phyloP scores from a whole-genome alignment of 2,797 vertebrate genomes.

The Cuniculus paca region DNA sequence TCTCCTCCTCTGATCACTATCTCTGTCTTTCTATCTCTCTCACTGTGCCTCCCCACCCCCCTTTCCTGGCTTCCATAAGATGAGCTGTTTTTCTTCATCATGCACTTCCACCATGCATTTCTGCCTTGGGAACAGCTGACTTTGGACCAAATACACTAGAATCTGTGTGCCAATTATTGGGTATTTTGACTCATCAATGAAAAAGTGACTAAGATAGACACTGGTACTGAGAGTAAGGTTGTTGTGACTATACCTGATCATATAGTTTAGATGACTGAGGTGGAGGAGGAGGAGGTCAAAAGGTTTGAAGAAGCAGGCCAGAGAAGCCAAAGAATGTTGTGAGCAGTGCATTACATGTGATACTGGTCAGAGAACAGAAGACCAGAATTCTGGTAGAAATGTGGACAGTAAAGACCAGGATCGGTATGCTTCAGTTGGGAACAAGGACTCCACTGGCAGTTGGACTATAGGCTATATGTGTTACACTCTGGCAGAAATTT shows the following conservation, averaged over 20 bases:
- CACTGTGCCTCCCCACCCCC: accelerated
- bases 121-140: not conserved
- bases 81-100: not conserved
- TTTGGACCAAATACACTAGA: not conserved
- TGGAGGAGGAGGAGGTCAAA: not conserved
- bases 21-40: not conserved
- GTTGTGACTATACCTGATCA: not conserved
- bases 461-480: not conserved
- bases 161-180: not conserved
- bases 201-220: not conserved
- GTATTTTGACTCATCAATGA: not conserved
- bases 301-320: not conserved
- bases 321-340: not conserved
- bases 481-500: not conserved
- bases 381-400: not conserved
- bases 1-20: no score
- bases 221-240: not conserved
- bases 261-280: not conserved
- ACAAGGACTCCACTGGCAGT: not conserved
- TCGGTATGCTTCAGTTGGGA: not conserved
- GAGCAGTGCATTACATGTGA: not conserved
- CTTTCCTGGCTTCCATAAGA: not conserved
- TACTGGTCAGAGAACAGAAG: not conserved
- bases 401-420: not conserved
- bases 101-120: not conserved